Evolutionary conservation across 2,797 vertebrate species (phyloP), one percentile per base, ranked within the genome.

Genomic region (Microctenopoma steveboyesi): DNA sequence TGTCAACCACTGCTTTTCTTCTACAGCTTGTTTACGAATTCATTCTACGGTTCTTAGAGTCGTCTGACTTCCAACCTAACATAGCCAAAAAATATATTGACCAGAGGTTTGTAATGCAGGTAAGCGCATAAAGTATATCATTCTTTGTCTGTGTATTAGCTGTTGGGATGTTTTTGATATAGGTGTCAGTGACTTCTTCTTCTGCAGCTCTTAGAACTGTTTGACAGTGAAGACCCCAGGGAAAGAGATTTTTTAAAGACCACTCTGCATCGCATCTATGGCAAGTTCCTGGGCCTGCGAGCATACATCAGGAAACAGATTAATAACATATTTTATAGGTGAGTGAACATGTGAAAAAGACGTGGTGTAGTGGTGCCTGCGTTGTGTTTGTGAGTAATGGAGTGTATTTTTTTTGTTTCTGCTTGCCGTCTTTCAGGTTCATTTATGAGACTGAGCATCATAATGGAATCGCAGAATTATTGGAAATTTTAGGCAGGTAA

Each of bases 311-410:
- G 98, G 90, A 99, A 99, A 93, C 98, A 99, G 84, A 99, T 99
- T 88, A 99, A 99, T 95, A 97, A 99, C 95, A 99, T 99, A 95
- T 99, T 99, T 96, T 99, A 99, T 97, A 97, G 96, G 98, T 99
- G 92, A 89, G 96, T 94, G 45, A 46, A 2, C 3, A 22, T 22
- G 48, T 58, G 1, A 8, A 3, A 40, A 22, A 0, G 5, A 7
- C 33, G 7, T 27, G 7, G 8, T 28, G 52, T 27, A 46, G 5
- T 50, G 37, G n/a, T 13, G 12, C 8, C 4, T 39, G 12, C n/a
- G 4, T 39, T 18, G 2, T 14, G 4, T 53, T 52, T 42, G 11
- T 42, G 9, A 50, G 4, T 46, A 16, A 61, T 62, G 25, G 11
- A 64, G 15, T 16, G 30, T 54, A 0, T 6, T 15, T 55, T 22